phyloP scores from a whole-genome alignment of 2,797 vertebrate genomes.

The Cygnus olor region DNA sequence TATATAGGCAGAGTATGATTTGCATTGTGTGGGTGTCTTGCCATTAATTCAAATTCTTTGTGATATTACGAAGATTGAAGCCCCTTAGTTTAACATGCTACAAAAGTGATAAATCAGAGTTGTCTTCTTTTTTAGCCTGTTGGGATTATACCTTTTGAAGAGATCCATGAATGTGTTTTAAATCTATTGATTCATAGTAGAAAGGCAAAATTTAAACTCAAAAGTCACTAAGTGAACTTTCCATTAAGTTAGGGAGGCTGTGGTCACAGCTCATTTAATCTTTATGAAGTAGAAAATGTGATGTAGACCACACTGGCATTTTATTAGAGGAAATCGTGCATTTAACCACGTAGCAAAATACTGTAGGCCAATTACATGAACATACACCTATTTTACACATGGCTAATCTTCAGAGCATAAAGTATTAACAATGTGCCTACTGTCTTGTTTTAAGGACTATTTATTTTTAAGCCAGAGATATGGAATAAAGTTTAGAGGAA shows the following conservation, averaged over 20 bases:
- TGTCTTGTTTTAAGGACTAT: conserved; percentile 70
- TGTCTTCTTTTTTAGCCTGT: conserved; percentile 18
- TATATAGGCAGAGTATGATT: not conserved
- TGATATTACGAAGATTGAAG: not conserved
- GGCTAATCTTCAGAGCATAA: conserved; percentile 60
- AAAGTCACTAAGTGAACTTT: conserved; percentile 79
- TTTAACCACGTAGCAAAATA: conserved; percentile 79
- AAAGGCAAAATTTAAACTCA: conserved; percentile 75
- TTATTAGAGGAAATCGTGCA: conserved; percentile 79
- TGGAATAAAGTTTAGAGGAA: conserved; percentile 26
- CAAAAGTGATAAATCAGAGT: conserved; percentile 62
- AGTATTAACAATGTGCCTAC: conserved; percentile 65
- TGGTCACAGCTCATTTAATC: conserved; percentile 82
- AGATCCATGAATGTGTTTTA: conserved; percentile 66
- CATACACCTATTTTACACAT: conserved; percentile 78
- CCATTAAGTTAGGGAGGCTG: conserved; percentile 78
- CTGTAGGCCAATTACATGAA: conserved; percentile 75
- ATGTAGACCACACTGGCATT: conserved; percentile 77
- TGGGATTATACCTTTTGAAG: conserved; percentile 65
- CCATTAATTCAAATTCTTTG: conserved; percentile 1
- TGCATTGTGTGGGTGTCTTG: conserved; percentile 6
- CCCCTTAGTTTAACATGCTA: not conserved
- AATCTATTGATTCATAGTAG: conserved; percentile 76
- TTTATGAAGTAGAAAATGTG: conserved; percentile 82
- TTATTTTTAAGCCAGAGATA: conserved; percentile 61